Base-by-base conservation (phyloP, 1,140 invertebrate genomes). In the Phenacoccus solenopsis region DNA sequence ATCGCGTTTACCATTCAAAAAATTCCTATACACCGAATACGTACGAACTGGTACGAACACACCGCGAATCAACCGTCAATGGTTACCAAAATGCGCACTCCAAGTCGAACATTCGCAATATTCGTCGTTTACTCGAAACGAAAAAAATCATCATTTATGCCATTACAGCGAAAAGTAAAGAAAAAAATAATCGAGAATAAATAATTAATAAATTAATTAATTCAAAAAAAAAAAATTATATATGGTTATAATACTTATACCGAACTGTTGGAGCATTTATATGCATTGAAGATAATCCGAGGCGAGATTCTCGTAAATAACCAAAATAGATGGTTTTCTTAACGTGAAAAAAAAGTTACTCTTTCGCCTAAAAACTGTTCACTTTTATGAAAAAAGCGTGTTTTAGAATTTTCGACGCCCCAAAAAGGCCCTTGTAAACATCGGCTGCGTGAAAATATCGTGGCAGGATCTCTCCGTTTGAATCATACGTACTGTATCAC, bases 161-260 rank as follows among this genome's bases (percentile, higher is more conserved):
- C n/a, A n/a, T n/a, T n/a, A n/a, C n/a, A n/a, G n/a, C n/a, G n/a
- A n/a, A n/a, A n/a, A n/a, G n/a, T n/a, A n/a, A n/a, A n/a, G n/a
- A n/a, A n/a, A n/a, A n/a, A n/a, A n/a, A n/a, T n/a, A n/a, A n/a
- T n/a, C n/a, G n/a, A n/a, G 59, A 64, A 13, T 24, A 59, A 64
- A 10, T 64, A 64, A 5, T 3, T 24, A 22, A 27, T 25, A 64
- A 64, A 64, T 25, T 64, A 64, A 24, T 16, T 59, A 64, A 64
- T 25, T 10, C 9, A 38, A 25, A 64, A 64, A 2, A 25, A 24
- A 64, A 64, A 64, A 24, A 64, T 64, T 25, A 25, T 64, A 64
- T 24, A 25, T 4, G 2, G 59, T 64, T 64, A 64, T 64, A 24
- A 64, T 64, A 64, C 59, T 64, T 20, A 20, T 64, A 64, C 59